These are phyloP conservation scores for Drosophila parthenogenetica DNA, from an alignment of 2,888 invertebrate species.

Conservation along the genomic window DNA sequence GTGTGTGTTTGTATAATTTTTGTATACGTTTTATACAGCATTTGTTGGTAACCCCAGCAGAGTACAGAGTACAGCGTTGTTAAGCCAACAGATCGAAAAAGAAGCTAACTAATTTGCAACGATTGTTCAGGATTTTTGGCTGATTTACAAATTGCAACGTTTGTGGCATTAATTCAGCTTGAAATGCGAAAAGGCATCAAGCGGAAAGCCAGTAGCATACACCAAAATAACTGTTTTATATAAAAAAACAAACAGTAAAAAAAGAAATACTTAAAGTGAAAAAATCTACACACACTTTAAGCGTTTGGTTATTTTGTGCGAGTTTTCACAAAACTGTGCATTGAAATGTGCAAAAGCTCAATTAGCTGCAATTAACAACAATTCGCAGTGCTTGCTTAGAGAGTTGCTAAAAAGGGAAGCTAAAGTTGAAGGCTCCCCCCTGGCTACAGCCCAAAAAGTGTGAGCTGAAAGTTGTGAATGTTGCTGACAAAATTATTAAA, in stretches of 20 bases:
- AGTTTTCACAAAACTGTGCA: conserved; percentile 69
- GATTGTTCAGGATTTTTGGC: conserved; percentile 52
- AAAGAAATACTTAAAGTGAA: background rate
- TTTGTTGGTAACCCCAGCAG: conserved; percentile 9
- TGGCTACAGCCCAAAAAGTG: background rate
- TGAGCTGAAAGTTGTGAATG: conserved; percentile 1
- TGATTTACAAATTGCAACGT: conserved; percentile 59
- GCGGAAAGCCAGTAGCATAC: conserved; percentile 39
- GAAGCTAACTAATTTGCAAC: conserved; percentile 72
- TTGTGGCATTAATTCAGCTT: conserved; percentile 26
- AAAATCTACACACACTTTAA: conserved; percentile 9
- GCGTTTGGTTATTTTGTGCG: conserved; percentile 72
- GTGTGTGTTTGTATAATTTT: conserved; percentile 6
- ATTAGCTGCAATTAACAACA: conserved; percentile 74
- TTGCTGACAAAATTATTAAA: background rate
- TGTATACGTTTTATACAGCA: conserved; percentile 1
- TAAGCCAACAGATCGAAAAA: conserved; percentile 46
- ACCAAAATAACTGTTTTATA: background rate
- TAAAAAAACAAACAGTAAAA: background rate
- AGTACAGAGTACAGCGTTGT: conserved; percentile 13
- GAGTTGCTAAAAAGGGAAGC: conserved; percentile 44
- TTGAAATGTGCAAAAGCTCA: conserved; percentile 73
- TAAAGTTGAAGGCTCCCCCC: background rate
- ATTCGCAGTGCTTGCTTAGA: conserved; percentile 46
- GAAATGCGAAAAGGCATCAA: conserved; percentile 60